Conservation (phyloP, 1,140 invertebrate species). For the Bicyclus anynana region DNA sequence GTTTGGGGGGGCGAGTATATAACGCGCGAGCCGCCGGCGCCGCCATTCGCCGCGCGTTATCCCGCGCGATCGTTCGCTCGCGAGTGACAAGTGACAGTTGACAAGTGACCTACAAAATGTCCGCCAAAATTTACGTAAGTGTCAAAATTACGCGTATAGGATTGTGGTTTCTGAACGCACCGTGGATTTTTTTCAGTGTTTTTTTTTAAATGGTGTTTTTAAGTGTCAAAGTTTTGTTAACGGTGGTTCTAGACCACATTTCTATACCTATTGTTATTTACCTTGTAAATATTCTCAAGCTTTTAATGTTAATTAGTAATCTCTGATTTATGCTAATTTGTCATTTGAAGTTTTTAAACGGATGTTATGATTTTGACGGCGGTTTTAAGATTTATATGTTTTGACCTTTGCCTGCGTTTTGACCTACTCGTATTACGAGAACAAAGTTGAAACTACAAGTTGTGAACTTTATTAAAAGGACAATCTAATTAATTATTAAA, state of each 20-base stretch:
- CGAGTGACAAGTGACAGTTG: slow-evolving; percentile 67
- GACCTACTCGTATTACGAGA: no score
- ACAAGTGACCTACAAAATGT: slow-evolving; percentile 65
- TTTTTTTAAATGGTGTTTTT: slow-evolving; percentile 14
- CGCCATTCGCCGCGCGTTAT: slow-evolving; percentile 63
- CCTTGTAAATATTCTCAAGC: slow-evolving; percentile 27
- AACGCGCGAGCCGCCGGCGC: slow-evolving; percentile 30
- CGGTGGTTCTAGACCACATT: slow-evolving; percentile 57
- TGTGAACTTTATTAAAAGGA: background rate
- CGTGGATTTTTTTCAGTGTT: slow-evolving; percentile 32
- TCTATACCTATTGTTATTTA: slow-evolving; percentile 43
- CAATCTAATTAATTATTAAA: no score
- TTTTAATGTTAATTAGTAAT: slow-evolving; percentile 1
- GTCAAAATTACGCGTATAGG: slow-evolving; percentile 57
- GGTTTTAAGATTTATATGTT: background rate
- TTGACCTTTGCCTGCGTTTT: background rate
- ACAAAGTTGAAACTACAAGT: no score
- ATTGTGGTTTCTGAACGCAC: slow-evolving; percentile 63
- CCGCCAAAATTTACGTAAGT: slow-evolving; percentile 73
- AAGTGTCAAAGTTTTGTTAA: slow-evolving; percentile 20
- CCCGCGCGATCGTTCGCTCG: slow-evolving; percentile 57
- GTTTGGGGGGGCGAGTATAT: slow-evolving; percentile 63
- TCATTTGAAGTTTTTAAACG: background rate
- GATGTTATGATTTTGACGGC: background rate
- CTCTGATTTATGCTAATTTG: background rate